A percentile compares a stretch with the other conserved stretches of the same genome.
Evolutionary conservation across 2,113 vertebrate species (phyloP).

Genomic region (Nettapus auritus): DNA sequence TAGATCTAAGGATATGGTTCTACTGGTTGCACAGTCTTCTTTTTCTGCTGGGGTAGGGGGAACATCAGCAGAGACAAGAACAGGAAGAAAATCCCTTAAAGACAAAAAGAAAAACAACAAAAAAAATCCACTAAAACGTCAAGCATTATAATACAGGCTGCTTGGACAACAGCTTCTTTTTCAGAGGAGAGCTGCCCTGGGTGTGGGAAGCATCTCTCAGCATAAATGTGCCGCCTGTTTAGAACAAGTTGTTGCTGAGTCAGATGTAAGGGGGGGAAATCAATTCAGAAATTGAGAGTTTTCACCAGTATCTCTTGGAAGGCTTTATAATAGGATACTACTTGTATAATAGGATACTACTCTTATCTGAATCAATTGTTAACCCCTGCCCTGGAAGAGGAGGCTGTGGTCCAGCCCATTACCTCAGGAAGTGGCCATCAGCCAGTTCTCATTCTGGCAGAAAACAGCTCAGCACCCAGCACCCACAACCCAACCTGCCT

Average conservation of each 20-base stretch:
- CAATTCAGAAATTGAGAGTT: neutral
- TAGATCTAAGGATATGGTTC: neutral
- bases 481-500: neutral
- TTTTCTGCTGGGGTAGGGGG: neutral
- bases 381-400: neutral
- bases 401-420: neutral
- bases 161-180: neutral
- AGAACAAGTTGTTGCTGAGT: neutral
- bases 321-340: neutral
- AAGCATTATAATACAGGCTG: fast-evolving
- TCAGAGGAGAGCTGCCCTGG: neutral
- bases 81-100: neutral
- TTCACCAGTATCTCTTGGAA: neutral
- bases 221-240: neutral
- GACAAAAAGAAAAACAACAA: neutral
- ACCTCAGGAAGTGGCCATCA: neutral
- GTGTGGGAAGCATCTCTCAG: neutral
- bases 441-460: neutral
- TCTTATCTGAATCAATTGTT: neutral
- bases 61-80: neutral
- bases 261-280: neutral
- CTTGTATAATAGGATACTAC: neutral
- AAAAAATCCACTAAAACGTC: neutral
- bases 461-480: neutral
- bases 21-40: neutral